Base-by-base conservation (phyloP, 2,113 vertebrate genomes). In the Phrynosoma platyrhinos region DNA sequence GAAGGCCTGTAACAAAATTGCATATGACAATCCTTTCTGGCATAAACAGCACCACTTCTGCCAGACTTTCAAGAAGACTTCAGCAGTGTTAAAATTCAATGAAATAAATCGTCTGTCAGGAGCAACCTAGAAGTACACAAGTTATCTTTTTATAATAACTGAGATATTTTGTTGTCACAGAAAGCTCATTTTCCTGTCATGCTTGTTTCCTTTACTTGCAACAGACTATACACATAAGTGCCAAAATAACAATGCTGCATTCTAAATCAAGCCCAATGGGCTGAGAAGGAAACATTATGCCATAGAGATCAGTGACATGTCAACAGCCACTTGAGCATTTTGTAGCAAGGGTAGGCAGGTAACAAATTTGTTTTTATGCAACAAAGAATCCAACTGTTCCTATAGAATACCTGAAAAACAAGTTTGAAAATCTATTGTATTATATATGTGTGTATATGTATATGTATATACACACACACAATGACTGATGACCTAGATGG, bases 191-290 rank as follows among this genome's bases (percentile, higher is more conserved):
- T 71, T 86, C 47, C n/a, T 87, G 68, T 72, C 78, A 80, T 87
- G 78, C 66, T 58, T 40, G 52, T 80, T 87, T 87, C 52, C 55
- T 82, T 58, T 76, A 27, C 14, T 36, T n/a, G 3, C 55, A 84
- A 42, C 66, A 80, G 68, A 4, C 40, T 30, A 20, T 47, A 84
- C 13, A 47, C n/a, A 64, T 53, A 91, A 83, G 52, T 47, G 42
- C 14, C 55, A 36, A 87, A 58, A 71, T 89, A 75, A 72, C 74
- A 55, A 88, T 52, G 69, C 87, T 84, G 58, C 36, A 69, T 81
- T 89, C 90, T 2, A 58, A 27, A 87, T 83, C 36, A 66, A 87
- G 80, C 30, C 8, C 0, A 9, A n/a, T 42, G 75, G 32, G 8
- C 14, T 68, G 53, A 40, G 77, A 77, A 52, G 20, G 64, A 88